Base-by-base conservation (phyloP, 2,113 vertebrate species). In the Xiphorhynchus elegans region DNA sequence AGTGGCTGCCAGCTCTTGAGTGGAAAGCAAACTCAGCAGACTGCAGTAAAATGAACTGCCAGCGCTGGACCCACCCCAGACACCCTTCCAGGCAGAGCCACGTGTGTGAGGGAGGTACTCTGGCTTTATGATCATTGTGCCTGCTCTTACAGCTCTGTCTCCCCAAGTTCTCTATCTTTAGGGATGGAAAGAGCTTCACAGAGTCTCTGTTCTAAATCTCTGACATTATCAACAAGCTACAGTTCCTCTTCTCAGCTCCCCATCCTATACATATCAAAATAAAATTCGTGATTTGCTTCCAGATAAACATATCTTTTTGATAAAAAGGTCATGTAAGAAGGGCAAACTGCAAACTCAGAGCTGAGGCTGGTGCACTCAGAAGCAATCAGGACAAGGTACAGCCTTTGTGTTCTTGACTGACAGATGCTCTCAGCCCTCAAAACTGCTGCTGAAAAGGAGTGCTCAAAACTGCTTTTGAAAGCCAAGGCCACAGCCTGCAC, bases 391-490 rank as follows among this genome's bases (percentile, higher is more conserved):
- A 89, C 70, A 87, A 96, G 78, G 13, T 55, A 17, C 59, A 91
- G 76, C 29, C 79, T 90, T 92, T 81, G 35, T 74, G 17, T 39
- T 39, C 16, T 37, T 87, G 69, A 87, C 68, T 63, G 83, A 70
- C 56, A 60, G 77, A 72, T 4, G 58, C 44, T 90, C 80, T 92
- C 56, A 92, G 73, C 69, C 53, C 69, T 84, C 87, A 78, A 26
- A 84, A 67, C 40, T 28, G 26, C 56, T 70, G 64, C 76, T 86
- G 76, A 86, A 89, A 86, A 77, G 59, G 64, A 81, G 60, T 25
- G 60, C 80, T 94, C 40, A 6, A 74, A 90, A 72, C 21, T 44
- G 56, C 66, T 52, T 87, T 78, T 72, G 56, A 91, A 95, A 94
- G 80, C 39, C 89, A 95, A 95, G 77, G 86, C 76, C 83, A 31